Conservation (phyloP, 2,113 vertebrate genomes). For the Gadus macrocephalus region DNA sequence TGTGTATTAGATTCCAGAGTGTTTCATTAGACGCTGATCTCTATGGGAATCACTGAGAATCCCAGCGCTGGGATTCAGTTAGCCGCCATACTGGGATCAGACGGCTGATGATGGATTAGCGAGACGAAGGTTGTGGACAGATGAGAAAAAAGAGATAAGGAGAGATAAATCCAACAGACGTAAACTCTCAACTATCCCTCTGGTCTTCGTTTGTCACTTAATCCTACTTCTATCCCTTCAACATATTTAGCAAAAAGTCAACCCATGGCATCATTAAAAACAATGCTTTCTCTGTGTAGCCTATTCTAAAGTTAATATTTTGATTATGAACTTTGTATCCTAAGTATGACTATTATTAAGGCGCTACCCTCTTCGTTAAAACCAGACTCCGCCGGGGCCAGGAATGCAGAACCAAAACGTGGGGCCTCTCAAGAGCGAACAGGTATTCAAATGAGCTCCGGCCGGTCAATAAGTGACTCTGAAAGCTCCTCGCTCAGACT, state of each 20-base stretch:
- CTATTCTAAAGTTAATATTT: too few species aligned
- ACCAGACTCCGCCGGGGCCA: not conserved
- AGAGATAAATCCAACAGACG: not conserved
- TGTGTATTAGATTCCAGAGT: conserved; percentile 15
- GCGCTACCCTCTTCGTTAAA: not conserved
- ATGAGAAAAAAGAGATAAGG: not conserved
- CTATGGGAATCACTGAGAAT: not conserved
- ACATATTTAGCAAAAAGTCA: too few species aligned
- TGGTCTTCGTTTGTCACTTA: conserved; percentile 12
- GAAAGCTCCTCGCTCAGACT: conserved; percentile 40
- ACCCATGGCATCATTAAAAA: too few species aligned
- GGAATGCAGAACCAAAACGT: conserved; percentile 39
- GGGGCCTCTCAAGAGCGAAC: conserved; percentile 37
- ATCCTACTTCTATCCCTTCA: too few species aligned
- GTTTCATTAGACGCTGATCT: conserved; percentile 42
- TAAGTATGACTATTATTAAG: not conserved
- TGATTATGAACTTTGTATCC: too few species aligned
- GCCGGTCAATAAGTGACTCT: conserved; percentile 47
- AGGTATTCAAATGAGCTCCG: conserved; percentile 54
- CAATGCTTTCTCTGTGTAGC: too few species aligned
- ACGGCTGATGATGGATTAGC: too few species aligned
- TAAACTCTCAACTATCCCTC: not conserved
- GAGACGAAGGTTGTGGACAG: not conserved
- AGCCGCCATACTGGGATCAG: too few species aligned
- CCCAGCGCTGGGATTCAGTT: not conserved